phyloP scores from a whole-genome alignment of 2,113 vertebrate species.

The Tragelaphus scriptus region DNA sequence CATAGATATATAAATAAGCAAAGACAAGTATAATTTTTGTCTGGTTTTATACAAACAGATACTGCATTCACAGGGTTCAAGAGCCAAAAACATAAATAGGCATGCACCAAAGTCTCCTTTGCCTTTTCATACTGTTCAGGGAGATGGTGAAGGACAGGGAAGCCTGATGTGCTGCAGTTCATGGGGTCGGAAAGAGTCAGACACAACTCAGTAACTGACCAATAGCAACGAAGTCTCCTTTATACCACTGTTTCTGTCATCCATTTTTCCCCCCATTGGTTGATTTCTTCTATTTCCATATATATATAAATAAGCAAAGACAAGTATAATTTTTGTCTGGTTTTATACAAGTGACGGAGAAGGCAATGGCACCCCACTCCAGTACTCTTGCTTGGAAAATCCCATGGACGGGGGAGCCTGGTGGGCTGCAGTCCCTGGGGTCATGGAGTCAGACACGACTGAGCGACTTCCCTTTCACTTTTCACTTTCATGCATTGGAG shows the following conservation, averaged over 20 bases:
- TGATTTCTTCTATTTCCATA: neutral
- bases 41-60: neutral
- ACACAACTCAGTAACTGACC: neutral
- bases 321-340: neutral
- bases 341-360: neutral
- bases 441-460: no score
- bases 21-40: neutral
- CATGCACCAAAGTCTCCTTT: no score
- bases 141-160: neutral
- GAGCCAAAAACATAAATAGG: neutral
- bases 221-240: neutral
- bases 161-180: neutral
- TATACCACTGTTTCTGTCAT: neutral
- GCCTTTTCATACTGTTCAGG: neutral
- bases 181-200: neutral
- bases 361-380: no score
- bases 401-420: no score
- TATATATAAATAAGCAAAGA: neutral
- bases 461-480: no score
- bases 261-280: neutral
- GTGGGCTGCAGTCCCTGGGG: no score
- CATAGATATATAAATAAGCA: neutral
- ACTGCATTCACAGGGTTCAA: neutral
- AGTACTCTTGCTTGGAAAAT: no score
- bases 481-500: no score